A percentile compares a stretch with the other conserved stretches of the same genome.
Conservation (phyloP, 2,797 vertebrate species). For the Oceanodroma leucorhoa region DNA sequence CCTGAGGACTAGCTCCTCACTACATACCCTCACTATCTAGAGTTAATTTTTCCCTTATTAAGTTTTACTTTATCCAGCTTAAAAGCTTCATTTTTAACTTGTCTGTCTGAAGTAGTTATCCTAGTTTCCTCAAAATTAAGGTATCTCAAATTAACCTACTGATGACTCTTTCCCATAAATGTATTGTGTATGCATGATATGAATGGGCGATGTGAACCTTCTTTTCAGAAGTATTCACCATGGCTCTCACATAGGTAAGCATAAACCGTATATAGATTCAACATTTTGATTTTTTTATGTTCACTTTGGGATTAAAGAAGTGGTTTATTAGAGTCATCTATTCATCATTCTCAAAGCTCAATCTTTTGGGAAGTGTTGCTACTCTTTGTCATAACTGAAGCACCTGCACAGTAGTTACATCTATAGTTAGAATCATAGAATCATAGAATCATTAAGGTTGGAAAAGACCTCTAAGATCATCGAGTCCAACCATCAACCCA, state of each 20-base stretch:
- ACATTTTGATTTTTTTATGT: not conserved
- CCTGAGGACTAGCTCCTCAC: not conserved
- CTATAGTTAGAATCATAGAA: no score
- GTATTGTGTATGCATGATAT: accelerated
- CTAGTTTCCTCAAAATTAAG: not conserved
- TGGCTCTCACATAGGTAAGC: not conserved
- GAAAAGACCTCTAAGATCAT: no score
- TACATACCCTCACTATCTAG: not conserved
- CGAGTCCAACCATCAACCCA: no score
- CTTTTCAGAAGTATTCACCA: not conserved
- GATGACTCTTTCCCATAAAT: not conserved
- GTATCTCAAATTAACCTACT: not conserved
- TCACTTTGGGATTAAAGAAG: not conserved
- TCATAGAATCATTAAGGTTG: no score
- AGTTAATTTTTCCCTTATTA: not conserved
- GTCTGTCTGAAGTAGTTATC: not conserved
- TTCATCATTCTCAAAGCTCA: not conserved
- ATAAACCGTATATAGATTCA: not conserved
- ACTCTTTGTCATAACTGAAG: not conserved
- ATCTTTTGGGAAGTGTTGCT: not conserved
- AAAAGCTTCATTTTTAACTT: not conserved
- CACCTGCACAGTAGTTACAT: not conserved
- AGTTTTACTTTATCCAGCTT: not conserved
- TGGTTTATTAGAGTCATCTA: not conserved
- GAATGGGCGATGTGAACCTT: accelerated